Evolutionary conservation across 2,888 invertebrate species (phyloP), one percentile per base, ranked within the genome.

Genomic region (Lydus trimaculatus): DNA sequence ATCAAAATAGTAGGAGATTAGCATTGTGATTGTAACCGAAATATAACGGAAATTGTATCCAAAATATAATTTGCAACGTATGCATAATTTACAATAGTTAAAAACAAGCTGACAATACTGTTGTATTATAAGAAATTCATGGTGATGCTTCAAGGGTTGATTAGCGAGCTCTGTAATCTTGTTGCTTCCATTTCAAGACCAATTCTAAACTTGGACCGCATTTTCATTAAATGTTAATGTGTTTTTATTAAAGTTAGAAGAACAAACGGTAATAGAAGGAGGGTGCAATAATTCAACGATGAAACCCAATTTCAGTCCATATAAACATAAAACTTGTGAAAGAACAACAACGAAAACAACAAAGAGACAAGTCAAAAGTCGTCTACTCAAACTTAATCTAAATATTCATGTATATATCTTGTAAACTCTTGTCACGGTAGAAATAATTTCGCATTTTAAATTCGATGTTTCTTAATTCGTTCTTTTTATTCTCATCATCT

Each of bases 201-300:
- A 36, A 36, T 36, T 36, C 36, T 6, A n/a, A 63, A 70, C 63
- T 61, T 64, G 33, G 48, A 56, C 72, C 68, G 65, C 72, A 69
- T 72, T 72, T 77, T 72, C 75, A 77, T 77, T 73, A 76, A 76
- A 76, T 65, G 72, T 72, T 75, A 74, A 76, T 75, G 75, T 66
- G 76, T 76, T 75, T 75, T 75, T 70, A 67, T 70, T 70, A 70
- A 70, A 66, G 64, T 58, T 60, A 56, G 66, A 62, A 48, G n/a
- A 48, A 43, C 43, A 61, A 25, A 39, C 25, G n/a, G 1, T 31
- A 39, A 17, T 13, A 31, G 59, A 31, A 8, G n/a, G 17, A 8
- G n/a, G 17, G 36, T 61, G n/a, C 17, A n/a, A 70, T 58, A 52
- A 62, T 70, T 69, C 66, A 63, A 70, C 63, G 67, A 64, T 67